phyloP scores from a whole-genome alignment of 2,888 invertebrate species.

The Thalpophila matura region DNA sequence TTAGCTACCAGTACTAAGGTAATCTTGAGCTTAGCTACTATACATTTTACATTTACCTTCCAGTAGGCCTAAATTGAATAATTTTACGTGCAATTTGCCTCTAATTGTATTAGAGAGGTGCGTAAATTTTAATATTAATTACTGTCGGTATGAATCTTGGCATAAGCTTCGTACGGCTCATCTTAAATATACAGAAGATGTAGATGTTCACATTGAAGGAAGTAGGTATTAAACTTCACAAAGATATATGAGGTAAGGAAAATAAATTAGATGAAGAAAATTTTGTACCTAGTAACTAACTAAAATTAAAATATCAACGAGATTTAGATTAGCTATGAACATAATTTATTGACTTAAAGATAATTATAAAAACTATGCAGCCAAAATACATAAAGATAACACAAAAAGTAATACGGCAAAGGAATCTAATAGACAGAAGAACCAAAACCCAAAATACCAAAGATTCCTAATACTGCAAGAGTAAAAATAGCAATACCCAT shows the following conservation, averaged over 20 bases:
- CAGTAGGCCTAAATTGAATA: slow-evolving; percentile 43
- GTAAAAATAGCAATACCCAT: slow-evolving; percentile 34
- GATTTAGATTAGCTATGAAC: not conserved
- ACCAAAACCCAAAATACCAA: slow-evolving; percentile 22
- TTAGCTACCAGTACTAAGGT: slow-evolving; percentile 32
- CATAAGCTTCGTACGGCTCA: not conserved
- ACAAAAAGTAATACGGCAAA: not conserved
- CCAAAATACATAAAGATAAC: slow-evolving; percentile 3
- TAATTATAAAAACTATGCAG: not conserved
- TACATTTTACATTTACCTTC: slow-evolving; percentile 22
- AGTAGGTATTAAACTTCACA: slow-evolving; percentile 4
- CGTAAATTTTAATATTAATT: slow-evolving; percentile 39
- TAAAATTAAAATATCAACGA: not conserved
- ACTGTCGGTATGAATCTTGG: slow-evolving; percentile 9
- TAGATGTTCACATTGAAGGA: slow-evolving; percentile 17
- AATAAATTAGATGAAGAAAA: slow-evolving; percentile 2
- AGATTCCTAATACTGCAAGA: slow-evolving; percentile 32
- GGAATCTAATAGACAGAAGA: slow-evolving; percentile 3
- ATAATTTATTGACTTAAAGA: not conserved
- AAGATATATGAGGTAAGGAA: not conserved
- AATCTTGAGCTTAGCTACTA: slow-evolving; percentile 33
- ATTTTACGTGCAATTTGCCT: slow-evolving; percentile 41
- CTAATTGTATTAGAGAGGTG: slow-evolving; percentile 36
- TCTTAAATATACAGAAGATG: not conserved
- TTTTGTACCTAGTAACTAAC: not conserved